Base-by-base conservation (phyloP, 2,113 vertebrate species). In the Hemicordylus capensis region DNA sequence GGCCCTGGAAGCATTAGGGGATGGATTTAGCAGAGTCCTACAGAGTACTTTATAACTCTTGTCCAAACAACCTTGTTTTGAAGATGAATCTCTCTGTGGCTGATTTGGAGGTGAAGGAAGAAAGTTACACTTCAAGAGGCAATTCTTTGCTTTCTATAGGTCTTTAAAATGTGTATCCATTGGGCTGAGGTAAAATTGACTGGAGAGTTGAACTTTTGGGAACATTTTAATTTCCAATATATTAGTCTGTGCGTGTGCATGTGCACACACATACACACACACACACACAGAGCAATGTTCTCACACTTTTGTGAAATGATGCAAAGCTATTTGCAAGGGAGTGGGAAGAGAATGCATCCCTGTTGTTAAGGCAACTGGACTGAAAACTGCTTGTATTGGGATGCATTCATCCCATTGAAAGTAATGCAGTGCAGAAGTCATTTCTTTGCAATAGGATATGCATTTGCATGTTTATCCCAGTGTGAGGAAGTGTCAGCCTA, bases 1-100 rank as follows among this genome's bases (percentile, higher is more conserved):
- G 72, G 39, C 58, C 42, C 80, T 82, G 51, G 48, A 89, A 92
- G 67, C 70, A 83, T 67, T 3, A 0, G 15, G 75, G 83, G 91
- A 72, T 73, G 73, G 26, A 88, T 92, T 90, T 81, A 85, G 85
- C 69, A 84, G 77, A 88, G 58, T 59, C 31, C 1, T 56, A 67
- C 7, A 56, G 15, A 48, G 77, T 63, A 83, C 88, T 28, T 87
- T 59, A 74, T 69, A 82, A 85, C 91, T 91, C 90, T 85, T 84
- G 46, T 79, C 88, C 80, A 75, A 92, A 89, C 59, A 76, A 46
- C 24, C 22, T 61, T 4, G 9, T 73, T 92, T 91, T 74, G 56
- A 90, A 64, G 22, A 83, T 46, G 87, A 76, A 73, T 17, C 1
- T 1, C 48, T 24, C n/a, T 51, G 46, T 42, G 70, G 63, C 64